phyloP scores from a whole-genome alignment of 1,140 invertebrate genomes.

The Eulimnadia texana region DNA sequence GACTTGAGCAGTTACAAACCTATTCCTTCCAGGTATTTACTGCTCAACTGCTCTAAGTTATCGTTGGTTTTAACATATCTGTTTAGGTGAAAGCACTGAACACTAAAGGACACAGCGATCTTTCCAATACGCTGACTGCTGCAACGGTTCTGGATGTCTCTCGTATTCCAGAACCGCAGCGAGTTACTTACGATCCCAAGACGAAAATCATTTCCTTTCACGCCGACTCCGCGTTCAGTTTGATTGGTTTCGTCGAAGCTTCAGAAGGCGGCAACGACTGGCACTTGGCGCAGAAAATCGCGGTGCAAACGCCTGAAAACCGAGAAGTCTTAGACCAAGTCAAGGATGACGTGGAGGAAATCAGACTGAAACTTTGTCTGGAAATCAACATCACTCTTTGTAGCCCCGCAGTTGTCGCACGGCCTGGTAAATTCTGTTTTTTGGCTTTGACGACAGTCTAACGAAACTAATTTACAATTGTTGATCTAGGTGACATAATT shows the following conservation, averaged over 20 bases:
- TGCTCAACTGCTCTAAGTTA: too few relatives aligned
- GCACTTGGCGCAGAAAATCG: slow-evolving; percentile 4
- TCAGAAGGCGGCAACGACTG: not conserved
- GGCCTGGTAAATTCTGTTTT: slow-evolving; percentile 8
- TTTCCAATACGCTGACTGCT: slow-evolving; percentile 61
- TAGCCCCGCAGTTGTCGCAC: slow-evolving; percentile 1
- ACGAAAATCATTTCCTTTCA: slow-evolving; percentile 55
- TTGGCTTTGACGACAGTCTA: too few relatives aligned
- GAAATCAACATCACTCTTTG: slow-evolving; percentile 12
- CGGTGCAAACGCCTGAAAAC: not conserved
- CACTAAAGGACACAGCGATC: slow-evolving; percentile 24
- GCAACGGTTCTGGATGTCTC: slow-evolving; percentile 62
- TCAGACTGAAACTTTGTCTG: slow-evolving; percentile 5
- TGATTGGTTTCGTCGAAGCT: slow-evolving; percentile 7
- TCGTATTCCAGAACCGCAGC: slow-evolving; percentile 53
- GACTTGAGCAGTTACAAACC: slow-evolving; percentile 20
- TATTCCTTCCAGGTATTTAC: slow-evolving; percentile 5
- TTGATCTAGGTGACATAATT: not conserved
- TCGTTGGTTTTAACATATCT: not conserved
- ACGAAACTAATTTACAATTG: not conserved
- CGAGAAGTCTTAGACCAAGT: slow-evolving; percentile 7
- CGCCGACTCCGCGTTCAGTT: slow-evolving; percentile 32
- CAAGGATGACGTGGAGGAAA: slow-evolving; percentile 4
- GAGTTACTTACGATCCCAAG: slow-evolving; percentile 61
- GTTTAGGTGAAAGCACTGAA: not conserved